These are phyloP conservation scores for Eidolon helvum DNA, from an alignment of 2,113 vertebrate genomes.

Conservation along the genomic window DNA sequence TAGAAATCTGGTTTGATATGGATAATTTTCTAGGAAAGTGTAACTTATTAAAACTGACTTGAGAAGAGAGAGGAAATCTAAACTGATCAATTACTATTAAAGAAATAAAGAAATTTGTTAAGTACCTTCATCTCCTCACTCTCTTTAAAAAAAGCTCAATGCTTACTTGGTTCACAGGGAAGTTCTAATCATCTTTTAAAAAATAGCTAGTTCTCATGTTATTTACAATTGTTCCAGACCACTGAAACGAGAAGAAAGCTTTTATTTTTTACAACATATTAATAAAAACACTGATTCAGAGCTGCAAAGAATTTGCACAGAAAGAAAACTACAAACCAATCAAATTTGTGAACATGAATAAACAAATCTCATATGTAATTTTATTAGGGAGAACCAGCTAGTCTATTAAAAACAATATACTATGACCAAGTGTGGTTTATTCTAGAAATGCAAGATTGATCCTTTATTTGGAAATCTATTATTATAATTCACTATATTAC, in stretches of 20 bases:
- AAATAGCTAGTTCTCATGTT: background rate
- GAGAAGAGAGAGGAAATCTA: background rate
- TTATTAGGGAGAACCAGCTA: background rate
- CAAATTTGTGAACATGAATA: background rate
- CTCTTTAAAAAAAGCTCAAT: background rate
- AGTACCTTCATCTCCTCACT: background rate
- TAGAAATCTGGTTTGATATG: background rate
- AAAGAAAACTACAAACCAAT: background rate
- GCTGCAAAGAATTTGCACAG: background rate
- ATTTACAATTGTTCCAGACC: background rate
- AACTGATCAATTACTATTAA: background rate
- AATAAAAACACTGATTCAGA: background rate
- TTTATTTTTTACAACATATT: background rate
- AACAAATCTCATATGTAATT: background rate
- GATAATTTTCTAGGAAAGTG: background rate
- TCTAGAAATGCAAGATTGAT: background rate
- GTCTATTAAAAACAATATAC: background rate
- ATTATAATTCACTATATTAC: background rate
- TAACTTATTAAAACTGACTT: background rate
- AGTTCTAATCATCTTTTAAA: background rate
- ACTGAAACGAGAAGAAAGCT: background rate
- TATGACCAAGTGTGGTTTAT: background rate
- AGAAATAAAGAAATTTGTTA: background rate
- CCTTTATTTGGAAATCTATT: background rate
- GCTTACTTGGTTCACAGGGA: background rate